phyloP scores from a whole-genome alignment of 2,113 vertebrate genomes.

The Terrapene triunguis region DNA sequence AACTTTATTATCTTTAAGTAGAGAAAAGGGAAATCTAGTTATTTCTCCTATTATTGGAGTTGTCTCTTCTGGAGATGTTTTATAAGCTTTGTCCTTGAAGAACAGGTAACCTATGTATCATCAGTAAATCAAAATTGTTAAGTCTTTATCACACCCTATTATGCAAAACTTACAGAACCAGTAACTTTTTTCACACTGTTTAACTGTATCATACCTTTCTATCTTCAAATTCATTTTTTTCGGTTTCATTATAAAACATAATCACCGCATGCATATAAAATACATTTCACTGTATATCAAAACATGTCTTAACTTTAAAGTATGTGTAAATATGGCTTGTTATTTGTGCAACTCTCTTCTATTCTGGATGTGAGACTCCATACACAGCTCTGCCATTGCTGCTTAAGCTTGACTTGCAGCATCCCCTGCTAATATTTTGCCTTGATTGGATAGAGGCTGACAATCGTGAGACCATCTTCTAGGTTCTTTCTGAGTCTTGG shows the following conservation, averaged over 20 bases:
- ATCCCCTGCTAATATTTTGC: neutral
- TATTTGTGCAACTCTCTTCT: neutral
- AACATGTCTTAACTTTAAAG: neutral
- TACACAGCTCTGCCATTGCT: fast-evolving
- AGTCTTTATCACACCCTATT: neutral
- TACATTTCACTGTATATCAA: fast-evolving
- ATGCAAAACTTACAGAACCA: neutral
- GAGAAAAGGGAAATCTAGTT: neutral
- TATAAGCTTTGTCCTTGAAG: neutral
- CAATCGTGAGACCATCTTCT: neutral
- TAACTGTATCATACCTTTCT: fast-evolving
- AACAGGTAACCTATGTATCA: neutral
- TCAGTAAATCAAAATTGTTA: neutral
- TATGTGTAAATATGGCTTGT: neutral
- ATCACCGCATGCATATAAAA: neutral
- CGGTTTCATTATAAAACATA: neutral
- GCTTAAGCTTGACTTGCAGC: neutral
- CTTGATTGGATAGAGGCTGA: neutral
- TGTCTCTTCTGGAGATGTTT: neutral
- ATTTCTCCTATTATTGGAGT: neutral
- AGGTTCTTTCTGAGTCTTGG: neutral
- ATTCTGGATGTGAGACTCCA: neutral
- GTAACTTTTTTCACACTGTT: neutral
- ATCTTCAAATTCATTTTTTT: neutral
- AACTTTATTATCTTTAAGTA: neutral